Percentiles rank a stretch among this genome's conserved stretches.
Evolutionary conservation across 2,113 vertebrate genomes (phyloP).

Genomic region (Gopherus evgoodei): DNA sequence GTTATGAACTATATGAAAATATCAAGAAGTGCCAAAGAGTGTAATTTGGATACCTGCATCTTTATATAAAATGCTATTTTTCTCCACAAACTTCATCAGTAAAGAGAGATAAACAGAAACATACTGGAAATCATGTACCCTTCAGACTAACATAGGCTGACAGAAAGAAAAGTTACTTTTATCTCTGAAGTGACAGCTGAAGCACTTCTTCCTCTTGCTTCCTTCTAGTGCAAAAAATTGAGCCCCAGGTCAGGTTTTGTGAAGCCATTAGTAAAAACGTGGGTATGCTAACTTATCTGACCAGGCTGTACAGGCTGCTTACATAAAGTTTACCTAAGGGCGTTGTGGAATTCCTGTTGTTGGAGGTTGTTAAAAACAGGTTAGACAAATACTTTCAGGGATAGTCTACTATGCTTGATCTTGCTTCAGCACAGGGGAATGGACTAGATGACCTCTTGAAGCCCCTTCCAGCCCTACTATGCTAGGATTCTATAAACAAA

Average conservation of each 20-base stretch:
- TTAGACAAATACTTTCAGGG: neutral
- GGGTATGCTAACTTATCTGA: fast-evolving
- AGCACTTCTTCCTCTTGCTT: neutral
- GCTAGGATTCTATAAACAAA: neutral
- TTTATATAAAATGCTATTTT: neutral
- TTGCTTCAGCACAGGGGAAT: neutral
- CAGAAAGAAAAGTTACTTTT: neutral
- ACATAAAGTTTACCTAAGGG: neutral
- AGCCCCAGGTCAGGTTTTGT: neutral
- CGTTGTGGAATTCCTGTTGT: neutral
- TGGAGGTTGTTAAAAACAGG: neutral
- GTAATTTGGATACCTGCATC: neutral
- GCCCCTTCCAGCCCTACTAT: neutral
- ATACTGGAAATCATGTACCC: neutral
- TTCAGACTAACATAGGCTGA: neutral
- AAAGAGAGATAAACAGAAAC: neutral
- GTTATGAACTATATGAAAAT: neutral
- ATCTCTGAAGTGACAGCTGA: neutral
- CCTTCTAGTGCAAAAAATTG: neutral
- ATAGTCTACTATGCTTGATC: neutral
- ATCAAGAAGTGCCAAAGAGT: neutral
- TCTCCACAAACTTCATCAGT: neutral
- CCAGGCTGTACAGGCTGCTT: neutral
- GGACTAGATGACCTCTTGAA: neutral
- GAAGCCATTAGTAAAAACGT: neutral